Evolutionary conservation across 2,113 vertebrate genomes (phyloP).

Genomic region (Serinus canaria): DNA sequence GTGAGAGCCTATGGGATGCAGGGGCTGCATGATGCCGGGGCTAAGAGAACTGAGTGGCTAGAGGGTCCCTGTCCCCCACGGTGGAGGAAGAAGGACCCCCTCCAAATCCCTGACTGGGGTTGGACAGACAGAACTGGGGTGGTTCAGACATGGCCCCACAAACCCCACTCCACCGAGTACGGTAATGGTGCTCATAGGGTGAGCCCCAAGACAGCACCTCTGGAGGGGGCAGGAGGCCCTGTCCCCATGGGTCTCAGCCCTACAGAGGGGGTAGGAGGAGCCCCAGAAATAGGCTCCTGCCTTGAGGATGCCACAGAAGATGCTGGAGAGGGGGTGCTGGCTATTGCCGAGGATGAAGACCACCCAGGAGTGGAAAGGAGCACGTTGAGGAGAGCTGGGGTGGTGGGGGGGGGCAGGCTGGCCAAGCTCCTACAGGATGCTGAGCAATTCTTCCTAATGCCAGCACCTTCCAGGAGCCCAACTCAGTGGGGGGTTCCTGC

Average conservation of each 20-base stretch:
- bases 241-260: neutral
- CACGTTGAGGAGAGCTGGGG: rapidly evolving
- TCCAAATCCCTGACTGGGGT: neutral
- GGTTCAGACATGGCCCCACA: neutral
- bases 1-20: neutral
- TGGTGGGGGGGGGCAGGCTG: neutral
- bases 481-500: neutral
- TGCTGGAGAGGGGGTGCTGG: neutral
- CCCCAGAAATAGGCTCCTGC: neutral
- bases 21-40: neutral
- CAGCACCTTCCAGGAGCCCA: rapidly evolving
- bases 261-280: neutral
- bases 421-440: neutral
- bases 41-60: neutral
- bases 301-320: neutral
- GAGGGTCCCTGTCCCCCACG: neutral
- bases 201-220: neutral
- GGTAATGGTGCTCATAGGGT: neutral
- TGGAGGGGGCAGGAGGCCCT: neutral
- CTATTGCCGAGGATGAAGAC: neutral
- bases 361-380: neutral
- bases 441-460: neutral
- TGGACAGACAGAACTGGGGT: neutral
- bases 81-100: neutral
- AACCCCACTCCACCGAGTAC: neutral